Conservation (phyloP, 2,797 vertebrate genomes). For the Sphenopsis melanotis region DNA sequence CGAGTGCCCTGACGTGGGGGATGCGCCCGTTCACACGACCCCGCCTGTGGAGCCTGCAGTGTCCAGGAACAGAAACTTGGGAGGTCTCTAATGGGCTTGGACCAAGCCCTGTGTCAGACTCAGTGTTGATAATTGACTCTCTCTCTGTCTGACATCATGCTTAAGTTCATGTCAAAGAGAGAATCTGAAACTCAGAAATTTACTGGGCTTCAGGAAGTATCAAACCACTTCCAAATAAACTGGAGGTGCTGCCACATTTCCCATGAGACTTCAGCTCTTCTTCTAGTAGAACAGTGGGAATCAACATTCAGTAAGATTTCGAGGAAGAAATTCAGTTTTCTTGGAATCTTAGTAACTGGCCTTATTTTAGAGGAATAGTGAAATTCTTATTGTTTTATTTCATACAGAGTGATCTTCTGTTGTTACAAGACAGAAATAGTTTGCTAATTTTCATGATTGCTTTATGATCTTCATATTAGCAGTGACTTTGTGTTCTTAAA, state of each 20-base stretch:
- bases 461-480: background rate
- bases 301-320: background rate
- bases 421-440: background rate
- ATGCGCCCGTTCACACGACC: conserved; percentile 8
- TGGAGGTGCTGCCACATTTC: background rate
- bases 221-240: background rate
- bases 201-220: background rate
- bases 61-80: conserved; percentile 30
- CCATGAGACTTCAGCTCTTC: background rate
- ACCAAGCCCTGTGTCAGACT: background rate
- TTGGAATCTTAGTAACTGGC: background rate
- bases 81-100: conserved; percentile 48
- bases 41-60: background rate
- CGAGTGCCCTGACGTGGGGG: background rate
- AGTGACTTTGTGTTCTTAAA: background rate
- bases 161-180: background rate
- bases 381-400: background rate
- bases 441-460: background rate
- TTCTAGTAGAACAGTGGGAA: background rate
- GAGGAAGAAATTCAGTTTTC: background rate
- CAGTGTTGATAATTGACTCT: background rate
- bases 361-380: background rate
- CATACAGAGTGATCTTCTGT: background rate
- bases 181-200: background rate
- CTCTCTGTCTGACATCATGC: background rate